Evolutionary conservation across 2,888 invertebrate genomes (phyloP).

Genomic region (Pristionchus japonicus): DNA sequence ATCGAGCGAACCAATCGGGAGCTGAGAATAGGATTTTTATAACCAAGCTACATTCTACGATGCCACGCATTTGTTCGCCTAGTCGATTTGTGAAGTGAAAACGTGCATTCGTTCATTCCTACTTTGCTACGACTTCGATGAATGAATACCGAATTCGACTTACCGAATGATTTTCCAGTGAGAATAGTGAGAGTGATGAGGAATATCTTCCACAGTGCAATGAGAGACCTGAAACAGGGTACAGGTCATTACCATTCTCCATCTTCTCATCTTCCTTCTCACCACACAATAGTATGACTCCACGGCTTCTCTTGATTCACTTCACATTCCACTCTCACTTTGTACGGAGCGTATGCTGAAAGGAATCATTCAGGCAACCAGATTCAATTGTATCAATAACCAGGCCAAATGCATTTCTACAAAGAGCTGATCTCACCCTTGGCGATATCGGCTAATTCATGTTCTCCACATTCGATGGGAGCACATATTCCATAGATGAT

Average conservation of each 20-base stretch:
- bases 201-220: conserved; percentile 17
- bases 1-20: conserved; percentile 7
- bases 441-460: conserved; percentile 55
- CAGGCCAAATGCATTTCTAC: no score
- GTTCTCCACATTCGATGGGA: conserved; percentile 63
- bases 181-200: background rate
- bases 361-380: background rate
- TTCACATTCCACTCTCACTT: conserved; percentile 67
- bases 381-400: no score
- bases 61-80: no score
- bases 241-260: background rate
- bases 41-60: background rate
- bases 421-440: conserved; percentile 25
- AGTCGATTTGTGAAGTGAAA: no score
- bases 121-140: no score
- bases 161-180: background rate
- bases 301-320: conserved; percentile 64
- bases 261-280: background rate
- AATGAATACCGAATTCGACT: no score
- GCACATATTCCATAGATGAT: conserved; percentile 72
- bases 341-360: conserved; percentile 61
- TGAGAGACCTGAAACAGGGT: background rate
- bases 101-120: no score
- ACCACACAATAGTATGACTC: conserved; percentile 59
- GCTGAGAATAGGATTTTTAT: background rate